These are phyloP conservation scores for Sebastes flavidus DNA, from an alignment of 2,797 vertebrate genomes.

Conservation along the genomic window DNA sequence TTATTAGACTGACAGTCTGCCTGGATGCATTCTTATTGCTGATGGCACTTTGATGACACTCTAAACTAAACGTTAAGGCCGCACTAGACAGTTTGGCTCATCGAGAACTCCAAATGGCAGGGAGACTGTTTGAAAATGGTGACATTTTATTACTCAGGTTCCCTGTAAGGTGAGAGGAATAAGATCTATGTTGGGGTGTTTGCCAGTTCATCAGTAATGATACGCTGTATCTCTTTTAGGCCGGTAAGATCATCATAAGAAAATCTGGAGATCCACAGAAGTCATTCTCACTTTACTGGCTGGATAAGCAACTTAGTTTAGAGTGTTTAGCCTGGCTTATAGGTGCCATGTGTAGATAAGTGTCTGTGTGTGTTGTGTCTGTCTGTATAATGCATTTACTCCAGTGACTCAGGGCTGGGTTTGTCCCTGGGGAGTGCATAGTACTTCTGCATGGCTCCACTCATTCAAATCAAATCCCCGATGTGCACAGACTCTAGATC, in stretches of 20 bases:
- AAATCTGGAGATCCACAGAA: background rate
- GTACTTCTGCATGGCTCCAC: background rate
- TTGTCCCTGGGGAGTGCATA: background rate
- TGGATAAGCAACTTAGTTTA: background rate
- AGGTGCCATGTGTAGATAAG: background rate
- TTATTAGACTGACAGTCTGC: constrained; percentile 59
- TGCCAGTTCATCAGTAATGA: background rate
- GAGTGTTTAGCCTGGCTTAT: background rate
- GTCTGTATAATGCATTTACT: constrained; percentile 22
- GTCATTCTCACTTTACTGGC: background rate
- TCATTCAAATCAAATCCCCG: constrained; percentile 32
- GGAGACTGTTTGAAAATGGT: background rate
- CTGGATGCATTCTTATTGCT: constrained; percentile 34
- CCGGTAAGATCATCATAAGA: background rate
- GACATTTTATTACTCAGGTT: constrained; percentile 5
- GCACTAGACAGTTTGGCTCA: background rate
- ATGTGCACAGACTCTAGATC: background rate
- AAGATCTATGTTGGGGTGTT: background rate
- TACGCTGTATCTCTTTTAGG: background rate
- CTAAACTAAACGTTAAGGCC: constrained; percentile 18
- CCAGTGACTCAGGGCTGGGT: constrained; percentile 7
- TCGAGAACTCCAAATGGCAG: background rate
- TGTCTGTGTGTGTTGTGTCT: background rate
- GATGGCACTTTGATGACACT: constrained; percentile 41
- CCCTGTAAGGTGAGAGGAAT: background rate